phyloP scores from a whole-genome alignment of 2,888 invertebrate species.

The Liodrosophila aerea region DNA sequence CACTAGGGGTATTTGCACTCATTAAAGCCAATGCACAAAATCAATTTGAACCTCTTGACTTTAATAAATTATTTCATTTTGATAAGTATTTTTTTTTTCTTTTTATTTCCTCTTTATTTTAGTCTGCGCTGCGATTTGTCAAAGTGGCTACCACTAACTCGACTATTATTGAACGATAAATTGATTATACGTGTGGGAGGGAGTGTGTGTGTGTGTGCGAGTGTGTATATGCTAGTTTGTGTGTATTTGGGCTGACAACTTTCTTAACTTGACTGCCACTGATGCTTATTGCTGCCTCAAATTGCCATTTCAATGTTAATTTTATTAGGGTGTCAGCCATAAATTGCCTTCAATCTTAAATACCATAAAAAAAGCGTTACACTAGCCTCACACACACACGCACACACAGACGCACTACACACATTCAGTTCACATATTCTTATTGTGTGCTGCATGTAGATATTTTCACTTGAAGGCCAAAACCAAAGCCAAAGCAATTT shows the following conservation, averaged over 20 bases:
- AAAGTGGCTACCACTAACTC: constrained; percentile 63
- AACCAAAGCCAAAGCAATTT: constrained; percentile 47
- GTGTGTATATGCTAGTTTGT: constrained; percentile 6
- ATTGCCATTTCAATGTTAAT: constrained; percentile 80
- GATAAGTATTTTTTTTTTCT: constrained; percentile 18
- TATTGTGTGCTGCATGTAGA: constrained; percentile 1
- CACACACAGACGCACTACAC: constrained; percentile 16
- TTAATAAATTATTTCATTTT: constrained; percentile 19
- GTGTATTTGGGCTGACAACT: constrained; percentile 39
- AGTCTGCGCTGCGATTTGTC: constrained; percentile 66
- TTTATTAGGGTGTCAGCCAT: constrained; percentile 79
- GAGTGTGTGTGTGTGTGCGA: constrained; percentile 10
- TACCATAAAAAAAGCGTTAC: constrained; percentile 75
- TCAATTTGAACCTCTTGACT: constrained; percentile 30
- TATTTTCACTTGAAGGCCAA: constrained; percentile 27
- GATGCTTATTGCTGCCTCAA: constrained; percentile 70
- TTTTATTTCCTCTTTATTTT: constrained; percentile 21
- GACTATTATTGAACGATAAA: constrained; percentile 78
- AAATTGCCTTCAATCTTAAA: constrained; percentile 81
- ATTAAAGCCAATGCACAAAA: constrained; percentile 37
- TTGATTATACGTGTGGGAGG: constrained; percentile 73
- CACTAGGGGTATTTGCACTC: constrained; percentile 19
- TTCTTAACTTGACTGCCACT: constrained; percentile 38
- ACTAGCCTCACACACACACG: constrained; percentile 24
- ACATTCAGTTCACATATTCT: constrained; percentile 41